Base-by-base conservation (phyloP, 2,113 vertebrate species). In the Carollia perspicillata region DNA sequence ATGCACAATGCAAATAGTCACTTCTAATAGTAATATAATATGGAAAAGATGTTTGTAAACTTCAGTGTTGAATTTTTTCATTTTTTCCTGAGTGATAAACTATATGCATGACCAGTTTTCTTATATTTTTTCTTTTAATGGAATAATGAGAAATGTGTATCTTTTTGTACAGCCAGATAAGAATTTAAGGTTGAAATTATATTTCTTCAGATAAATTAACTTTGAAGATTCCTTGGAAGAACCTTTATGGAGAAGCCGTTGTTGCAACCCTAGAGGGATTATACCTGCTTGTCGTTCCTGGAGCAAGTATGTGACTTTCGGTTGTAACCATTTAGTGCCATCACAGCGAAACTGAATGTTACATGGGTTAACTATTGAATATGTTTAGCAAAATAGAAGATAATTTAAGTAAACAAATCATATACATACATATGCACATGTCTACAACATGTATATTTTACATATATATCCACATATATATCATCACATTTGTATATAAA, bases 161-260 rank as follows among this genome's bases (percentile, higher is more conserved):
- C 9, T 88, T 89, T 44, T 93, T 92, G 63, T 96, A 44, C 47
- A 81, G 8, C 68, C 33, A 92, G 75, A 63, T 89, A 75, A 95
- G 33, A 81, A 63, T 90, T 92, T 90, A 95, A 92, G 16, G 16
- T 75, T 89, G 13, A 86, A 97, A 95, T 97, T 97, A 84, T 94
- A 89, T 98, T 97, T 97, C 58, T 98, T 87, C 97, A 99, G 99
- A 99, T 91, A 99, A 99, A 96, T 99, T 99, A 89, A 99, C 99
- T 9, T 89, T 99, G 98, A 99, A 99, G 98, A 99, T 99, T 94
- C 99, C 99, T 58, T 99, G 99, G 99, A 99, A 99, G 98, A 99
- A 99, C 96, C 98, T 99, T 20, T 99, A 99, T 95, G 99, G 98
- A 0, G 99, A 99, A 42, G 99, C 99, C 6, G 99, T 99, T 88